Conservation (phyloP, 2,888 invertebrate species). For the Caenorhabditis drosophilae region DNA sequence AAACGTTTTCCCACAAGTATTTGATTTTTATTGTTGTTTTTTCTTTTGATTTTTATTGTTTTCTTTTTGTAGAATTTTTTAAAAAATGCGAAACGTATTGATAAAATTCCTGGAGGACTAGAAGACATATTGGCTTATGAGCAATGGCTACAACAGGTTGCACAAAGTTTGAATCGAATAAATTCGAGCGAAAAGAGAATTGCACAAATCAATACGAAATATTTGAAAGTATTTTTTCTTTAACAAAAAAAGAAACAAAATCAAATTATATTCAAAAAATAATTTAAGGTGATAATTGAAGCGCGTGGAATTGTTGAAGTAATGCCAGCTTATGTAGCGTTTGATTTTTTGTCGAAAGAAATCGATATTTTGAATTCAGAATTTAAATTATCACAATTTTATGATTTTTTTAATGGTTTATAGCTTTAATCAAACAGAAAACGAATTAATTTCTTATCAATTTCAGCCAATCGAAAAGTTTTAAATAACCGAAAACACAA, state of each 20-base stretch:
- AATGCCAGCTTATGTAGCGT: slow-evolving; percentile 22
- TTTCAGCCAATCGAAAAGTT: background rate
- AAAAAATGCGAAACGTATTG: slow-evolving; percentile 9
- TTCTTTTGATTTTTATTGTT: too few species aligned
- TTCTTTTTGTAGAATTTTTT: too few species aligned
- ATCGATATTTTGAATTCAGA: slow-evolving; percentile 1
- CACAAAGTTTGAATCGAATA: slow-evolving; percentile 17
- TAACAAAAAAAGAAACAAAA: background rate
- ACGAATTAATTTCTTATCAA: background rate
- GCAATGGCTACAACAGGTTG: slow-evolving; percentile 11
- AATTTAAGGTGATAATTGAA: slow-evolving; percentile 16
- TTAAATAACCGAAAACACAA: slow-evolving; percentile 2
- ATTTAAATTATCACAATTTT: slow-evolving; percentile 5
- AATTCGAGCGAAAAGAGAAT: slow-evolving; percentile 17
- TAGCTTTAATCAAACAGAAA: background rate
- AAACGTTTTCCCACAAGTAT: background rate
- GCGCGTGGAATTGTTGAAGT: slow-evolving; percentile 28
- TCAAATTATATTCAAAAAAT: background rate
- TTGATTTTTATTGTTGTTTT: too few species aligned
- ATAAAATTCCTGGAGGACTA: background rate
- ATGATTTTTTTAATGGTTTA: slow-evolving; percentile 2
- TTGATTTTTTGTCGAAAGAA: slow-evolving; percentile 7
- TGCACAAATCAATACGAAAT: slow-evolving; percentile 11
- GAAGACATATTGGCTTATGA: slow-evolving; percentile 2
- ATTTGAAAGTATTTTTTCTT: slow-evolving; percentile 19